Evolutionary conservation across 2,888 invertebrate genomes (phyloP).

Genomic region (Minunthozetes semirufus): DNA sequence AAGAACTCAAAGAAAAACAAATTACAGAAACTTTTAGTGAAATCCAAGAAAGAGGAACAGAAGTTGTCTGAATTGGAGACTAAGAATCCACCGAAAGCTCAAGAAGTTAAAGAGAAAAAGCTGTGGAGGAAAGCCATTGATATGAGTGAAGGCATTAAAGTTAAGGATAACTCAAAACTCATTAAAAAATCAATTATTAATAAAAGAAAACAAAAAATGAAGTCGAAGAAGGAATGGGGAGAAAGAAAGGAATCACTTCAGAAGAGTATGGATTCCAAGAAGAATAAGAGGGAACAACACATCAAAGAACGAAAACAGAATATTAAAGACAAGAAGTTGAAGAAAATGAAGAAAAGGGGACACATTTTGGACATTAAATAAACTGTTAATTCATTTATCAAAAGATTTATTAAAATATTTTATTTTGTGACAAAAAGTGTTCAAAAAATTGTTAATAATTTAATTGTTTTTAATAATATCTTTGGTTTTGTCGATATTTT

Average conservation of each 20-base stretch:
- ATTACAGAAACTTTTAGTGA: constrained; percentile 24
- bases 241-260: constrained; percentile 31
- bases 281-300: constrained; percentile 15
- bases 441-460: not conserved
- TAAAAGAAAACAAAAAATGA: constrained; percentile 23
- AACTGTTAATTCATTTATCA: not conserved
- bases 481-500: not conserved
- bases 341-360: constrained; percentile 21
- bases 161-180: constrained; percentile 31
- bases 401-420: not conserved
- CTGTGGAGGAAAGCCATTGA: constrained; percentile 33
- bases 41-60: constrained; percentile 33
- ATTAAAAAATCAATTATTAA: constrained; percentile 28
- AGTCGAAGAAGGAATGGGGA: constrained; percentile 20
- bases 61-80: constrained; percentile 27
- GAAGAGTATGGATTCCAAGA: not conserved
- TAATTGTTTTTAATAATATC: not conserved
- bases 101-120: constrained; percentile 29
- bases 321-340: not conserved
- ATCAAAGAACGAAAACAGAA: constrained; percentile 24
- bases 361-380: not conserved
- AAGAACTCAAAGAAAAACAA: not conserved
- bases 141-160: constrained; percentile 35
- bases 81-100: constrained; percentile 4
- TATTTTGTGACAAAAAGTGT: not conserved